A percentile compares a stretch with the other conserved stretches of the same genome.
phyloP scores from a whole-genome alignment of 2,888 invertebrate genomes.

The Melanophora roralis region DNA sequence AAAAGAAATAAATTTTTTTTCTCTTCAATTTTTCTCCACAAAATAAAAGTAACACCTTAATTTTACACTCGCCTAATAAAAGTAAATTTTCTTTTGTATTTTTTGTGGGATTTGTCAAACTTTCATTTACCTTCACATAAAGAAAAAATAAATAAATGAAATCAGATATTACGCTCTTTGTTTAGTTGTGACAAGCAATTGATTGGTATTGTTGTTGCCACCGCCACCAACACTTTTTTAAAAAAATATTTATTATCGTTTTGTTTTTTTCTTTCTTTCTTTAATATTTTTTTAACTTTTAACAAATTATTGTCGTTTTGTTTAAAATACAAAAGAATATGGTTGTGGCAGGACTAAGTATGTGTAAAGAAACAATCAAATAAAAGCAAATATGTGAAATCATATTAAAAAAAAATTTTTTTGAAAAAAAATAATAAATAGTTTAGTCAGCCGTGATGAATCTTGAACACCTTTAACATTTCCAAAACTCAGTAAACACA shows the following conservation, averaged over 20 bases:
- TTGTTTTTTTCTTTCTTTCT: not conserved
- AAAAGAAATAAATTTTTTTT: too few relatives aligned
- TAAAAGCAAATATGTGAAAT: not conserved
- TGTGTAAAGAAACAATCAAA: not conserved
- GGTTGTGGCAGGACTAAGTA: not conserved
- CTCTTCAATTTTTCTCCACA: not conserved
- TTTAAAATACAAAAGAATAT: not conserved
- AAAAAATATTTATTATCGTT: not conserved
- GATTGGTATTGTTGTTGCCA: not conserved
- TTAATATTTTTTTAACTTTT: not conserved
- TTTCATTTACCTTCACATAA: not conserved
- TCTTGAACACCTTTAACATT: too few relatives aligned
- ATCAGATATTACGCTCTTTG: not conserved
- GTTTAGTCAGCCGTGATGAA: too few relatives aligned
- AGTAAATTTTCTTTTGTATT: not conserved
- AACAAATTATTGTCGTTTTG: not conserved
- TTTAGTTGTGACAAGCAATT: conserved; percentile 11
- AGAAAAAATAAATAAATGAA: not conserved
- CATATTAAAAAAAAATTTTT: not conserved
- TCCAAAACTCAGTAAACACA: too few relatives aligned
- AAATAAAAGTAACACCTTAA: not conserved
- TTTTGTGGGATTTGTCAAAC: not conserved
- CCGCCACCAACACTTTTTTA: not conserved
- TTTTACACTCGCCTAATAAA: not conserved
- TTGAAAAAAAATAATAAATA: not conserved